phyloP scores from a whole-genome alignment of 1,140 invertebrate genomes.

The Papilio aristodemus region DNA sequence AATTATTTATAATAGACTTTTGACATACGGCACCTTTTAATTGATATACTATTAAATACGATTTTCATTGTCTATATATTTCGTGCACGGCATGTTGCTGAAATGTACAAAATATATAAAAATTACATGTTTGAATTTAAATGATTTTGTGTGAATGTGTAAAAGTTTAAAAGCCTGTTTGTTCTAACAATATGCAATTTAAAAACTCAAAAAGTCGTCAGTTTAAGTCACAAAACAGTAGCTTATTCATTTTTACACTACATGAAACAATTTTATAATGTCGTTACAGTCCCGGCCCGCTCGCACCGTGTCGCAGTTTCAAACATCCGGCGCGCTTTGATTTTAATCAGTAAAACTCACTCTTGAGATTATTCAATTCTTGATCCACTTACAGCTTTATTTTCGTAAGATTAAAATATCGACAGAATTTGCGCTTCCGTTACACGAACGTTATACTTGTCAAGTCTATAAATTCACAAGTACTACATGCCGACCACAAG shows the following conservation, averaged over 20 bases:
- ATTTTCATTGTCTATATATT: no score
- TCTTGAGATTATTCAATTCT: conserved; percentile 23
- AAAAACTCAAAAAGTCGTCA: not conserved
- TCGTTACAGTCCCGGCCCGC: conserved; percentile 19
- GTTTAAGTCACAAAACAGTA: conserved; percentile 8
- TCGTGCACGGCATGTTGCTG: no score
- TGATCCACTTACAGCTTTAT: not conserved
- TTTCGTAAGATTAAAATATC: not conserved
- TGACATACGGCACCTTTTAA: not conserved
- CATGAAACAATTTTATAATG: conserved; percentile 33
- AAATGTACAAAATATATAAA: no score
- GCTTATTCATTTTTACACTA: conserved; percentile 30
- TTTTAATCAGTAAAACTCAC: conserved; percentile 30
- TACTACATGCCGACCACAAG: not conserved
- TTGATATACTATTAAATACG: not conserved
- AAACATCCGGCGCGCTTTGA: conserved; percentile 32
- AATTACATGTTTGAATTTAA: no score
- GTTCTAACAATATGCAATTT: not conserved
- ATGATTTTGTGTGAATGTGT: no score
- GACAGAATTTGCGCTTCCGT: not conserved
- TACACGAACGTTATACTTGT: not conserved
- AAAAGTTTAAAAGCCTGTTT: not conserved
- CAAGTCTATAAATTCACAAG: not conserved
- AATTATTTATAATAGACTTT: not conserved
- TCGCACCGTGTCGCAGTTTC: conserved; percentile 23